Evolutionary conservation across 2,888 invertebrate species (phyloP), one percentile per base, ranked within the genome.

Genomic region (Spialia ferax): DNA sequence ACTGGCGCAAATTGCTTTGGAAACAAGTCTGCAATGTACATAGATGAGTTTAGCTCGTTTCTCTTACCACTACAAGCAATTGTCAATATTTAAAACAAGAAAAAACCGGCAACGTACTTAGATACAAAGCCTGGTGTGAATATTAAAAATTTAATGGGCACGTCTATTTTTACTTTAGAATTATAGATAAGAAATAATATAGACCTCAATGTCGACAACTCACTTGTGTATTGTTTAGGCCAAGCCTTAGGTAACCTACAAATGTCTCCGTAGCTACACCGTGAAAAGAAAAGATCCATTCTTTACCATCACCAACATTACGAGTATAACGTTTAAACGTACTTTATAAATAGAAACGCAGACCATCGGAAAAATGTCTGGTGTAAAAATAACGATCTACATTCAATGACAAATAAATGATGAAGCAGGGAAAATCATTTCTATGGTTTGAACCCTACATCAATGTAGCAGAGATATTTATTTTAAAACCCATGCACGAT

Each of bases 1-100:
- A 75, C 38, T 71, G 54, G 45, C 71, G 63, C 63, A 71, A 75
- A 79, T 77, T 76, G 74, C 76, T 76, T 78, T 73, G 45, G 50
- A 62, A 68, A 68, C 62, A 59, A 62, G 35, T 54, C 55, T 29
- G 55, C 23, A 45, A 23, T 8, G 20, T 52, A 52, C 26, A 48
- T 56, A 15, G 35, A 62, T 23, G 18, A 48, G 32, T 56, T 57
- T 7, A 22, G n/a, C 10, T 22, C 38, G 42, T 22, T 18, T 15
- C 45, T 29, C 29, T 63, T 45, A 42, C 8, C 10, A 20, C 42
- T 20, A 18, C 18, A 32, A 32, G 13, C 55, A 32, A 35, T 32
- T 29, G n/a, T 54, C 54, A 54, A 54, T 23, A 54, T n/a, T 54
- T 26, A 26, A 45, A 45, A 18, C 6, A 45, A 45, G 0, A 45